phyloP scores from a whole-genome alignment of 2,113 vertebrate genomes.

The Oryzias woworae region DNA sequence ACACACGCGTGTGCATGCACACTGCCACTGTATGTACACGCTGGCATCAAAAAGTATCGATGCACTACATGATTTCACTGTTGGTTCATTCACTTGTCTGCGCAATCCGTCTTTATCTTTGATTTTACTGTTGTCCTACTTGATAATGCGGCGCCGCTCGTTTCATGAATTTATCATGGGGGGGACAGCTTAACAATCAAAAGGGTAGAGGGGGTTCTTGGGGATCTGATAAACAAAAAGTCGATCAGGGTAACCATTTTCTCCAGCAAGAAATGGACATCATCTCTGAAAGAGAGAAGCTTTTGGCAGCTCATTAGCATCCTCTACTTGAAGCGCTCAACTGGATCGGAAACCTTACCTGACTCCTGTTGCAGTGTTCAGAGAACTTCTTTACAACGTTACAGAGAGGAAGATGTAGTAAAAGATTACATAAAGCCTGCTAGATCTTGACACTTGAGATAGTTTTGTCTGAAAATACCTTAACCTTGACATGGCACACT shows the following conservation, averaged over 20 bases:
- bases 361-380: slow-evolving; percentile 46
- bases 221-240: slow-evolving; percentile 60
- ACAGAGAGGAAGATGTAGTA: slow-evolving; percentile 10
- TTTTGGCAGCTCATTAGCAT: slow-evolving; percentile 58
- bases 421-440: slow-evolving; percentile 9
- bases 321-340: slow-evolving; percentile 50
- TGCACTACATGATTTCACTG: slow-evolving; percentile 36
- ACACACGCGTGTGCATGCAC: not conserved
- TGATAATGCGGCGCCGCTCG: not conserved
- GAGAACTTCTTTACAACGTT: slow-evolving; percentile 24
- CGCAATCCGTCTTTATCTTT: slow-evolving; percentile 25
- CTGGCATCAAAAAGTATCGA: slow-evolving; percentile 14
- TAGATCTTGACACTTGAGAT: not conserved
- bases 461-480: slow-evolving; percentile 5
- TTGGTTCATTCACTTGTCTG: slow-evolving; percentile 11
- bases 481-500: slow-evolving; percentile 1
- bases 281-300: slow-evolving; percentile 28
- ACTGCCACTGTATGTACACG: slow-evolving; percentile 3
- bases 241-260: slow-evolving; percentile 39
- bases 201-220: slow-evolving; percentile 20
- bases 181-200: slow-evolving; percentile 11
- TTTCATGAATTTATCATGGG: slow-evolving; percentile 8
- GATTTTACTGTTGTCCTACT: not conserved
- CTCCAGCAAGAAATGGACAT: slow-evolving; percentile 40
- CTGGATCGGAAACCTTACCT: slow-evolving; percentile 53